Evolutionary conservation across 2,888 invertebrate species (phyloP).

Genomic region (Mechanitis messenoides): DNA sequence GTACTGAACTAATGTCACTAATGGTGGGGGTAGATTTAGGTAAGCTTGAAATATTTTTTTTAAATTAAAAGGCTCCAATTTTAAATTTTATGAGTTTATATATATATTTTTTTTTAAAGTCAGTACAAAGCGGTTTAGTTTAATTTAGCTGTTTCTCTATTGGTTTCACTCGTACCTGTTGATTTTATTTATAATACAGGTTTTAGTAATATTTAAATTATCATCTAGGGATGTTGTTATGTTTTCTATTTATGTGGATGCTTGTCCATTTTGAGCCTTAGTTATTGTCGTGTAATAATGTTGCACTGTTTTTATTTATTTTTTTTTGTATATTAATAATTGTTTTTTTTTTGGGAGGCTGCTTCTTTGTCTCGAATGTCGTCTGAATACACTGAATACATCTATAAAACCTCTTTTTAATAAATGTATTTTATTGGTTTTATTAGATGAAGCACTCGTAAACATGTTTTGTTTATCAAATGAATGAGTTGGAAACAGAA

Average conservation of each 20-base stretch:
- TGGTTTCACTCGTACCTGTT: constrained; percentile 57
- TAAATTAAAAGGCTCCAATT: constrained; percentile 33
- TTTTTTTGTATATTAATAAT: constrained; percentile 1
- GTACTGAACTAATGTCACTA: constrained; percentile 55
- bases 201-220: constrained; percentile 30
- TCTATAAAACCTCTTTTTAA: no score
- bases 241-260: not conserved
- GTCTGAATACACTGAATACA: no score
- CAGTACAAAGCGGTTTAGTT: constrained; percentile 2
- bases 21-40: constrained; percentile 48
- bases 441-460: not conserved
- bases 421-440: constrained; percentile 3
- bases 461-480: constrained; percentile 14
- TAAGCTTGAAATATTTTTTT: constrained; percentile 38
- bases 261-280: not conserved
- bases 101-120: not conserved
- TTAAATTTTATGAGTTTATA: not conserved
- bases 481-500: constrained; percentile 7
- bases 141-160: constrained; percentile 29
- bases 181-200: constrained; percentile 50
- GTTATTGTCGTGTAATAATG: not conserved
- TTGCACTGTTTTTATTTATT: not conserved
- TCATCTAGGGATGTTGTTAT: not conserved
- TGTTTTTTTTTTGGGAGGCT: not conserved
- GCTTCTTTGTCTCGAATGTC: not conserved